Evolutionary conservation across 1,140 invertebrate species (phyloP), one percentile per base, ranked within the genome.

Genomic region (Cheumatopsyche charites): DNA sequence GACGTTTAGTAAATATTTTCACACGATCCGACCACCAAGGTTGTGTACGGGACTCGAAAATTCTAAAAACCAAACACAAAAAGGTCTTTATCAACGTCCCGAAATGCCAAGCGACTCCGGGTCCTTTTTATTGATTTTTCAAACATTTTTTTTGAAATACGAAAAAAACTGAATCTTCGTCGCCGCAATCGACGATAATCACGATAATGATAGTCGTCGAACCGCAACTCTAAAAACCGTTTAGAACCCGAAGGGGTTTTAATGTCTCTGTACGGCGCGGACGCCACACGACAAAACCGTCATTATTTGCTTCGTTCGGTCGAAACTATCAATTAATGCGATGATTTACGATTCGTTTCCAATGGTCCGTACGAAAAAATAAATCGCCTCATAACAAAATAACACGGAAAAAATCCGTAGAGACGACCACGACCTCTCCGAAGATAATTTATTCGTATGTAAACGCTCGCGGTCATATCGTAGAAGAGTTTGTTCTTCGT

Each of bases 401-500:
- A 47, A 47, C 13, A 47, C 43, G 13, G 15, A 47, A 47, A 47
- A 47, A n/a, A 47, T 17, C 15, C 19, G 19, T 19, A 52, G 19
- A 52, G 47, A 52, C 47, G 47, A 17, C 12, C 47, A 52, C 47
- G 19, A 52, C 47, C 47, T 52, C 9, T 17, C 29, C 9, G 47
- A 52, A 19, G 21, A 26, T 58, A 58, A 58, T 58, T 58, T 58
- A 58, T 58, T 19, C 55, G 55, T 26, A 26, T 58, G 23, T 58
- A 58, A 58, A 58, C 55, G 55, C 55, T 58, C 55, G 55, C 55
- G 55, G 55, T 26, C 55, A 58, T 58, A 25, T 58, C n/a, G n/a
- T 58, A 58, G 9, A 36, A 58, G 55, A 12, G 55, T 58, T 58
- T 58, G 55, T 52, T 36, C 29, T 36, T n/a, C n/a, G 29, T 36